A percentile compares a stretch with the other conserved stretches of the same genome.
Conservation (phyloP, 2,797 vertebrate genomes). For the Gephyroberyx darwinii region DNA sequence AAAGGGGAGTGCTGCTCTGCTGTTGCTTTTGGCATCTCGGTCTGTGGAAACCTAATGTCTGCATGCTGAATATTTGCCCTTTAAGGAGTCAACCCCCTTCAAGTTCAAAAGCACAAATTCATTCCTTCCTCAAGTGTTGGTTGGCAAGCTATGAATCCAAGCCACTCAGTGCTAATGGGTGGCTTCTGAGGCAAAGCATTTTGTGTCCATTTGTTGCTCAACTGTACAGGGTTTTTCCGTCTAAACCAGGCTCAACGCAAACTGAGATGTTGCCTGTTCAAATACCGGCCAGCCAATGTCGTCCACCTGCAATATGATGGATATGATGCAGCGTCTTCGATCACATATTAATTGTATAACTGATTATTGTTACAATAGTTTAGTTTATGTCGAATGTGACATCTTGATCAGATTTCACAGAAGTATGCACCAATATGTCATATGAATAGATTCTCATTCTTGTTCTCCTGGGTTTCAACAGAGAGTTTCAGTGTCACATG, state of each 20-base stretch:
- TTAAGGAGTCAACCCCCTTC: conserved; percentile 54
- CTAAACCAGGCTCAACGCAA: conserved; percentile 13
- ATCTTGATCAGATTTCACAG: conserved; percentile 30
- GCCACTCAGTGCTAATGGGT: conserved; percentile 22
- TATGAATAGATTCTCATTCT: too few species aligned
- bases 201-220: conserved; percentile 38
- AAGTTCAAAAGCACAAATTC: conserved; percentile 67
- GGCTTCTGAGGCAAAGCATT: conserved; percentile 17
- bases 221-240: conserved; percentile 23
- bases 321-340: too few species aligned
- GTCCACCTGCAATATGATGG: too few species aligned
- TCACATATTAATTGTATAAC: too few species aligned
- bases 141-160: conserved; percentile 56
- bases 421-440: conserved; percentile 26
- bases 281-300: too few species aligned
- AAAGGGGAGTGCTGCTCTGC: conserved; percentile 48
- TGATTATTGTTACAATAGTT: too few species aligned
- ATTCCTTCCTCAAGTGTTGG: conserved; percentile 62
- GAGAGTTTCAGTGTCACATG: conserved; percentile 13
- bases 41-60: conserved; percentile 72
- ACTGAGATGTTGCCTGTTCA: background rate
- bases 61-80: conserved; percentile 67
- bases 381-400: background rate
- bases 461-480: conserved; percentile 9
- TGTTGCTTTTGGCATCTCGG: conserved; percentile 71